Evolutionary conservation across 2,797 vertebrate genomes (phyloP).

Genomic region (Pempheris klunzingeri): DNA sequence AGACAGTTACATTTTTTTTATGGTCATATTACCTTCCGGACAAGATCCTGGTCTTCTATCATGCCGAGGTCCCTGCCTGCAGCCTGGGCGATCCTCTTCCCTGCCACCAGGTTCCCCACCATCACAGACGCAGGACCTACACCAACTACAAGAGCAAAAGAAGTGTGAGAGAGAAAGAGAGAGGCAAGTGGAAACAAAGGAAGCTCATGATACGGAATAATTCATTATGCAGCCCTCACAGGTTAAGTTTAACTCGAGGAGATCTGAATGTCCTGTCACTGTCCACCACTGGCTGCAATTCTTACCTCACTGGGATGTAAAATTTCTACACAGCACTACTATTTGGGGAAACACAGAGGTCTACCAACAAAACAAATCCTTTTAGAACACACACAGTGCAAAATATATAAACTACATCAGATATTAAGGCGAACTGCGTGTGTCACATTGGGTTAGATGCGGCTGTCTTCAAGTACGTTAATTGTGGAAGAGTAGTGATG

Average conservation of each 20-base stretch:
- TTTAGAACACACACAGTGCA: neutral
- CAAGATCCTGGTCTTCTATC: constrained; percentile 96
- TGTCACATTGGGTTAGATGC: neutral
- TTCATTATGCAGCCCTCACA: no score
- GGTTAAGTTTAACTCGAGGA: neutral
- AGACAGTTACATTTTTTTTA: neutral
- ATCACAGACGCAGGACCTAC: constrained; percentile 98
- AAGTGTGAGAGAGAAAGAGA: neutral
- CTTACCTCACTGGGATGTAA: neutral
- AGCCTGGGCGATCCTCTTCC: constrained; percentile 97
- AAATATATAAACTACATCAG: neutral
- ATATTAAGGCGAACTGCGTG: neutral
- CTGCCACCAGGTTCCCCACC: constrained; percentile 98
- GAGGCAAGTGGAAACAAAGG: neutral
- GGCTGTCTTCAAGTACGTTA: neutral
- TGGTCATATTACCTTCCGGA: constrained; percentile 90
- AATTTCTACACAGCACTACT: neutral
- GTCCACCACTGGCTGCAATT: neutral
- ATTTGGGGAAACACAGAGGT: neutral
- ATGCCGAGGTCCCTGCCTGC: constrained; percentile 95
- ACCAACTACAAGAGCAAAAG: constrained; percentile 82
- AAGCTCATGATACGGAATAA: neutral
- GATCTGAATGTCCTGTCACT: neutral
- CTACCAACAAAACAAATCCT: neutral
- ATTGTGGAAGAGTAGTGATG: neutral